These are phyloP conservation scores for Archilochus colubris DNA, from an alignment of 2,113 vertebrate genomes.

Conservation along the genomic window DNA sequence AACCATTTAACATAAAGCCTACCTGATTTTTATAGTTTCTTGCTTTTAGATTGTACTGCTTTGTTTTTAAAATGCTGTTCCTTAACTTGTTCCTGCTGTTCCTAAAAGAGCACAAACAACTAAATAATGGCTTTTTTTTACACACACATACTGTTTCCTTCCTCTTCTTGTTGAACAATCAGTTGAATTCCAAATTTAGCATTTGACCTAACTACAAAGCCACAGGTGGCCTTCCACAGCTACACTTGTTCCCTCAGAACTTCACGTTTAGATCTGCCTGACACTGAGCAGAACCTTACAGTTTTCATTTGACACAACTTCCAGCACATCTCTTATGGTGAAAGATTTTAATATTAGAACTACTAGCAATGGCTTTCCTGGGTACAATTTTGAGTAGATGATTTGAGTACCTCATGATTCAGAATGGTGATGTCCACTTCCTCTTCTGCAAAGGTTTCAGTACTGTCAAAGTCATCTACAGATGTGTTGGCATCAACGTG, in stretches of 20 bases:
- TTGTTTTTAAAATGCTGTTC: background rate
- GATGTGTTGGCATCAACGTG: conserved; percentile 62
- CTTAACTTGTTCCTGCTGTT: background rate
- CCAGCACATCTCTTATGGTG: background rate
- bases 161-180: background rate
- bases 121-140: background rate
- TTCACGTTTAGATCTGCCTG: background rate
- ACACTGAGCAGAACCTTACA: background rate
- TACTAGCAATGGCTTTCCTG: background rate
- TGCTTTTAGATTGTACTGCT: background rate
- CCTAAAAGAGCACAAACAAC: background rate
- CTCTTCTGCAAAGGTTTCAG: conserved; percentile 74
- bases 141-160: background rate
- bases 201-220: background rate
- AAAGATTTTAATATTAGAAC: background rate
- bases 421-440: conserved; percentile 85
- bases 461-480: conserved; percentile 67
- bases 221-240: background rate
- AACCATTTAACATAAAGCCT: background rate
- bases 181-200: background rate
- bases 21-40: background rate
- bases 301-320: background rate
- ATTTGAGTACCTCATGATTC: conserved; percentile 79
- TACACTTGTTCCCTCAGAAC: background rate
- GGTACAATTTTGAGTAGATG: background rate